Evolutionary conservation across 2,797 vertebrate species (phyloP), one percentile per base, ranked within the genome.

Genomic region (Distichodus sexfasciatus): DNA sequence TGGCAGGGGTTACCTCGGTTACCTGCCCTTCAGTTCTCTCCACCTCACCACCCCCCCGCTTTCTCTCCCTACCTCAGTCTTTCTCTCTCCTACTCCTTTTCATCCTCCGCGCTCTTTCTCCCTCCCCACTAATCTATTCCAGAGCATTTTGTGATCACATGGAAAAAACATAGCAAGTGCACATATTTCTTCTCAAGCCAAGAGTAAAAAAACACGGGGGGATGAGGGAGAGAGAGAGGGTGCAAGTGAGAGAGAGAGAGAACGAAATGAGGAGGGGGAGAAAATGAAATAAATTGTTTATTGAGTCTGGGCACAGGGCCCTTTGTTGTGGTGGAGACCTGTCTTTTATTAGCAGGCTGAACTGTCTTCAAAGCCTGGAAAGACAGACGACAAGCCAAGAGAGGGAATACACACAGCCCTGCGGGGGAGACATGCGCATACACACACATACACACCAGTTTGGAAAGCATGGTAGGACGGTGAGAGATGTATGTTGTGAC

Each of bases 321-420:
- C 88, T 93, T 91, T 93, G 91, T 91, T 92, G 92, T 89, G 91
- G 92, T 67, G 80, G 85, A 91, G 89, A 93, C 89, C 90, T 94
- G 93, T 90, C 91, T 92, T 93, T 93, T 90, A 87, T 87, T 90
- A 91, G 87, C 78, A 88, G 92, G 74, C 86, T 91, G 91, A 92
- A 92, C 89, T 88, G 86, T 86, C 92, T 92, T 92, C 93, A 95
- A 92, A 94, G 93, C 83, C 90, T 90, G 89, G 90, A 89, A 94
- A 91, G 85, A 88, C 14, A 71, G 82, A 88, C 82, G 89, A 84
- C 89, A 86, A 91, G 92, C 92, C 93, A 94, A 89, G 84, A 88
- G 85, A 87, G 81, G 83, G 85, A 92, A 85, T 87, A 87, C 89
- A 87, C 89, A 83, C 87, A 87, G 86, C 83, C 73, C 83, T 75